phyloP scores from a whole-genome alignment of 2,797 vertebrate genomes.

The Knipowitschia caucasica region DNA sequence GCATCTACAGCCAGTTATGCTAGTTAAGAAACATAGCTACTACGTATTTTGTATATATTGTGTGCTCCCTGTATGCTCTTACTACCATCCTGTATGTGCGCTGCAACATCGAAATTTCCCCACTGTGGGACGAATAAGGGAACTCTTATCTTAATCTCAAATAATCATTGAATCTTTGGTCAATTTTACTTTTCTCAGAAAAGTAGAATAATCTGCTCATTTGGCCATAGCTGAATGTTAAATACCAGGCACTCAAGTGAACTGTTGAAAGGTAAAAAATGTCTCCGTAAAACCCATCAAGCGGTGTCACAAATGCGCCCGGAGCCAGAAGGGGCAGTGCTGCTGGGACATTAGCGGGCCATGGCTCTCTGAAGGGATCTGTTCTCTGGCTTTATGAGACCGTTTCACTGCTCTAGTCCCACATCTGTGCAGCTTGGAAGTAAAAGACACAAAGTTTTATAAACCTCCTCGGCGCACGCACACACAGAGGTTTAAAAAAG shows the following conservation, averaged over 20 bases:
- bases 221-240: neutral
- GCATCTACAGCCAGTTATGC: too few species aligned
- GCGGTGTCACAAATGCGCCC: neutral
- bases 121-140: too few species aligned
- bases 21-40: too few species aligned
- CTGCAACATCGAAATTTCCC: too few species aligned
- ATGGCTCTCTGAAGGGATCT: slow-evolving; percentile 61
- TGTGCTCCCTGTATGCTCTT: too few species aligned
- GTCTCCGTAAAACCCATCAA: slow-evolving; percentile 4
- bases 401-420: slow-evolving; percentile 60
- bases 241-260: neutral
- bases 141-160: too few species aligned
- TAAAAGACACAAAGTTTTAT: slow-evolving; percentile 58
- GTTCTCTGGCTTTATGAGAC: slow-evolving; percentile 70
- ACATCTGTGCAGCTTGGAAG: slow-evolving; percentile 50
- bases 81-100: too few species aligned
- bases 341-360: slow-evolving; percentile 46
- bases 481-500: slow-evolving; percentile 21
- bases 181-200: too few species aligned
- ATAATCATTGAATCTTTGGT: too few species aligned
- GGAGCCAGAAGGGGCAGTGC: slow-evolving; percentile 36
- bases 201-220: too few species aligned
- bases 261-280: neutral
- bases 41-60: too few species aligned
- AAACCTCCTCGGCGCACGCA: slow-evolving; percentile 36